A percentile compares a stretch with the other conserved stretches of the same genome.
These are phyloP conservation scores for Protula sp. DNA, from an alignment of 2,888 invertebrate species.

Conservation along the genomic window DNA sequence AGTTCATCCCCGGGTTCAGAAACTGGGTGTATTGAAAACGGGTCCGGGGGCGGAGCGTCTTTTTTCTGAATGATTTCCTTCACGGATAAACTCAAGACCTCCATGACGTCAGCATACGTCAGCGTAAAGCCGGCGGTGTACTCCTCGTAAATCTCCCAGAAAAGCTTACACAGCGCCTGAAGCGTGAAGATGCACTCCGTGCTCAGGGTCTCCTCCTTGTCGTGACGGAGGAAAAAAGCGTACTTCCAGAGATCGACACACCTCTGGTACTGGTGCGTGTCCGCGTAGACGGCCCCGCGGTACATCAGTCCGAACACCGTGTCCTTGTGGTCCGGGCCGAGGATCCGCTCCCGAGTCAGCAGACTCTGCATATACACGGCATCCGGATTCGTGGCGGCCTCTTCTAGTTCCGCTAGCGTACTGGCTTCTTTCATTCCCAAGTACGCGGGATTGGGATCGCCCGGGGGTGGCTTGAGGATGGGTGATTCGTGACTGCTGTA, in stretches of 20 bases:
- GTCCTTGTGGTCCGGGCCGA: constrained; percentile 81
- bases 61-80: constrained; percentile 32
- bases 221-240: constrained; percentile 65
- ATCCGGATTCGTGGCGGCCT: constrained; percentile 29
- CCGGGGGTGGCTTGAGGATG: constrained; percentile 23
- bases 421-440: constrained; percentile 25
- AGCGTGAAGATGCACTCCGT: constrained; percentile 81
- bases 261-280: constrained; percentile 64
- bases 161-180: constrained; percentile 76
- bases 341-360: constrained; percentile 78
- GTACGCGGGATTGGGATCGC: constrained; percentile 6
- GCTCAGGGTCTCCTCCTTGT: constrained; percentile 58
- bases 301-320: constrained; percentile 64
- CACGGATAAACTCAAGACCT: constrained; percentile 66
- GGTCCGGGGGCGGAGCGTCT: no score
- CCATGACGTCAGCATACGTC: constrained; percentile 66
- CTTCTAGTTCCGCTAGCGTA: constrained; percentile 27
- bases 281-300: constrained; percentile 60
- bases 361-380: constrained; percentile 67
- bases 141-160: constrained; percentile 60
- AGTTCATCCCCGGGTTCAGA: constrained; percentile 18
- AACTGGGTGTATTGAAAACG: constrained; percentile 34
- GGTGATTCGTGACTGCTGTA: constrained; percentile 31
- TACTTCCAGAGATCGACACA: constrained; percentile 84
- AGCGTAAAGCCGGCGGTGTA: constrained; percentile 52